Percentiles rank a stretch among this genome's conserved stretches.
phyloP scores from a whole-genome alignment of 2,888 invertebrate genomes.

The Drosophila kokeensis region DNA sequence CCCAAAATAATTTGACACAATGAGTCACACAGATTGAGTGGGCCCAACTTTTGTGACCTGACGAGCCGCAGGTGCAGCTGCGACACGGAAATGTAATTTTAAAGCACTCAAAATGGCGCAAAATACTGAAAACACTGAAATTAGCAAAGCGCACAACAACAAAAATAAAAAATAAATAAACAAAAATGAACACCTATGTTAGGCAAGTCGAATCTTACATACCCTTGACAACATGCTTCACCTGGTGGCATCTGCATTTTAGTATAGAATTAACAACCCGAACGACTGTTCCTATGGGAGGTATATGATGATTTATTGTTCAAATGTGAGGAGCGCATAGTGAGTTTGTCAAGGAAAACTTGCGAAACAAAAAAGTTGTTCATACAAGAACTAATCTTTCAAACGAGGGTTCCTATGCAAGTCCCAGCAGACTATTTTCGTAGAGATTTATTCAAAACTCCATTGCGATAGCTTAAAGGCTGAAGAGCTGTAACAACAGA shows the following conservation, averaged over 20 bases:
- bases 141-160: slow-evolving; percentile 42
- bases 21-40: slow-evolving; percentile 80
- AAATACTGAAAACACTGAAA: slow-evolving; percentile 47
- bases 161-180: background rate
- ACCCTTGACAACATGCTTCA: background rate
- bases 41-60: slow-evolving; percentile 48
- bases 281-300: background rate
- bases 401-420: background rate
- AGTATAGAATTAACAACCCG: background rate
- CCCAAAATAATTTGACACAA: slow-evolving; percentile 81
- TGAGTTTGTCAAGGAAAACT: background rate
- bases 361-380: background rate
- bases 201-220: background rate
- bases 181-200: background rate
- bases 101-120: slow-evolving; percentile 64
- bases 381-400: background rate
- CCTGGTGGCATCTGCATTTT: background rate
- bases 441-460: background rate
- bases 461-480: background rate
- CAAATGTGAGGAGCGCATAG: background rate
- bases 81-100: slow-evolving; percentile 79
- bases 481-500: background rate
- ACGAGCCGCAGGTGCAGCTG: slow-evolving; percentile 73
- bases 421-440: background rate
- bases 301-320: background rate